A percentile compares a stretch with the other conserved stretches of the same genome.
phyloP scores from a whole-genome alignment of 2,113 vertebrate species.

The Meriones unguiculatus region DNA sequence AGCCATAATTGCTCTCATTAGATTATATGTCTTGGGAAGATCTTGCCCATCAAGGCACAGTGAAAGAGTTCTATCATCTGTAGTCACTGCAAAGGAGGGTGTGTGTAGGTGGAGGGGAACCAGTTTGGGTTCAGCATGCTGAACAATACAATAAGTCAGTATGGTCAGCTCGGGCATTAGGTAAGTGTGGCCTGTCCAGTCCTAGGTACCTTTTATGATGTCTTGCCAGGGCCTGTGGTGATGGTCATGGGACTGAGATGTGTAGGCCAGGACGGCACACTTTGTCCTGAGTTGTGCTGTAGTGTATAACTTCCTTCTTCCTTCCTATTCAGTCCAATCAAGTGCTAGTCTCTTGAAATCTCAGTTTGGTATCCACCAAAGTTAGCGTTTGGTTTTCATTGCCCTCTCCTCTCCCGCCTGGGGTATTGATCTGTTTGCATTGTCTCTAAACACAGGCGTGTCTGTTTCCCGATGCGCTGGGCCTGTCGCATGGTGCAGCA shows the following conservation, averaged over 20 bases:
- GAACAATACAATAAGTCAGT: not conserved
- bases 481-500: not conserved
- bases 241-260: not conserved
- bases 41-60: not conserved
- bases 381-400: not conserved
- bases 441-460: not conserved
- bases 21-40: not conserved
- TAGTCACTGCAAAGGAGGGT: not conserved
- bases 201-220: too few species aligned
- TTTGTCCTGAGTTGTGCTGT: not conserved
- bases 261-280: not conserved
- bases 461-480: not conserved
- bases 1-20: not conserved
- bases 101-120: fast-evolving
- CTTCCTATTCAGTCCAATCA: not conserved
- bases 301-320: not conserved
- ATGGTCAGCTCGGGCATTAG: too few species aligned
- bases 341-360: conserved; percentile 11
- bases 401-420: not conserved
- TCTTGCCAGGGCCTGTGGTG: fast-evolving
- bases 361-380: not conserved
- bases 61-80: not conserved
- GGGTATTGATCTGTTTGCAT: not conserved
- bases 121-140: fast-evolving
- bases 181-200: not conserved